Evolutionary conservation across 2,888 invertebrate species (phyloP), one percentile per base, ranked within the genome.

Genomic region (Aporophyla lueneburgensis): DNA sequence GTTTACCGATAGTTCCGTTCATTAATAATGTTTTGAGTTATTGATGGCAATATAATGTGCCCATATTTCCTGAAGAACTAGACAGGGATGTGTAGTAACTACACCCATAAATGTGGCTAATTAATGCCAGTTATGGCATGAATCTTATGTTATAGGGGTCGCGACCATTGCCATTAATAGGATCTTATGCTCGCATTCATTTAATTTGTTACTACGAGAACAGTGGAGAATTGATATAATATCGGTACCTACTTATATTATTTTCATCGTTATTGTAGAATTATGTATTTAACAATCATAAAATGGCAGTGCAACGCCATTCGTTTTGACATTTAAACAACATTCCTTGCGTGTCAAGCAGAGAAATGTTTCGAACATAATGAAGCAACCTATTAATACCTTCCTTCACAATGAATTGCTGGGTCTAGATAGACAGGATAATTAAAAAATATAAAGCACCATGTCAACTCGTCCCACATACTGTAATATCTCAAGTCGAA

Each of bases 1-100:
- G 63, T 65, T 78, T 10, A 19, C 10, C 53, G 63, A 65, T 46
- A 58, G 33, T 65, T 71, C 3, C 19, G 12, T 14, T 19, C 56
- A 33, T 58, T 78, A 51, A 62, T 77, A 56, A 49, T 63, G 56
- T 24, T 46, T 33, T 58, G 56, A 63, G 24, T 33, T 58, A 65
- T 78, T 58, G 14, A 63, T 53, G 24, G 51, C 16, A 16, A 16
- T 33, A 33, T 19, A 6, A 51, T 19, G 56, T 0, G 40, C 21
- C 2, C 27, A 16, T 43, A 65, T 51, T 16, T 24, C 62, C 9
- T 4, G 1, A 16, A 43, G 12, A n/a, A 14, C 27, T 40, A 43
- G n/a, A 14, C n/a, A n/a, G n/a, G 19, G 1, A 7, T 51, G 19
- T 71, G 27, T n/a, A 19, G 61, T 49, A 56, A 46, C 27, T 65